phyloP scores from a whole-genome alignment of 1,140 invertebrate genomes.

The Heliconius melpomene region DNA sequence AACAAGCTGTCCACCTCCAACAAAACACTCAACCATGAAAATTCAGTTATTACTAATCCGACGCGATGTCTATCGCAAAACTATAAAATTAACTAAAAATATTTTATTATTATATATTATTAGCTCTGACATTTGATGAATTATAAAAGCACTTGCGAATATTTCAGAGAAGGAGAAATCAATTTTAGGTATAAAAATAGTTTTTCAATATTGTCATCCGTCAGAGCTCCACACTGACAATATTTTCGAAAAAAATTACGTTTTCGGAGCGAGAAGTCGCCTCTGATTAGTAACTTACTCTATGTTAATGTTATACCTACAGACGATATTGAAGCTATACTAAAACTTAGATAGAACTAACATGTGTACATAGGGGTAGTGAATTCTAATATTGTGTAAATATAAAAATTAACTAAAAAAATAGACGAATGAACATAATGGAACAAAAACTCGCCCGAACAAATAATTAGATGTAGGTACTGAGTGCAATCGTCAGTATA shows the following conservation, averaged over 20 bases:
- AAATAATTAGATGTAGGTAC: conserved; percentile 71
- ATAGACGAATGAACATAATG: conserved; percentile 71
- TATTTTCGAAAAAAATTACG: conserved; percentile 43
- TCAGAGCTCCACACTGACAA: conserved; percentile 5
- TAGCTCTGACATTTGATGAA: conserved; percentile 13
- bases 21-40: conserved; percentile 81
- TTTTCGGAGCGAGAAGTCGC: conserved; percentile 63
- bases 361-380: conserved; percentile 73
- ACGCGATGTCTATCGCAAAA: conserved; percentile 67
- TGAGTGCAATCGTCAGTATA: conserved; percentile 72
- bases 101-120: conserved; percentile 14
- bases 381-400: conserved; percentile 68
- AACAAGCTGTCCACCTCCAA: conserved; percentile 78
- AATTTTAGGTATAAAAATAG: conserved; percentile 6
- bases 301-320: neutral
- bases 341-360: conserved; percentile 73
- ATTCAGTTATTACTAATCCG: conserved; percentile 82
- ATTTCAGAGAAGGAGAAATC: neutral
- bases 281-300: conserved; percentile 70
- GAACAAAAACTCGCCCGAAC: conserved; percentile 79
- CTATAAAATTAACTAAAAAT: conserved; percentile 12
- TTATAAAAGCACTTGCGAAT: neutral
- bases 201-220: conserved; percentile 28
- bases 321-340: neutral
- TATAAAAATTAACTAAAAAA: conserved; percentile 60